These are phyloP conservation scores for Psephotus haematonotus DNA, from an alignment of 2,113 vertebrate species.

Conservation along the genomic window DNA sequence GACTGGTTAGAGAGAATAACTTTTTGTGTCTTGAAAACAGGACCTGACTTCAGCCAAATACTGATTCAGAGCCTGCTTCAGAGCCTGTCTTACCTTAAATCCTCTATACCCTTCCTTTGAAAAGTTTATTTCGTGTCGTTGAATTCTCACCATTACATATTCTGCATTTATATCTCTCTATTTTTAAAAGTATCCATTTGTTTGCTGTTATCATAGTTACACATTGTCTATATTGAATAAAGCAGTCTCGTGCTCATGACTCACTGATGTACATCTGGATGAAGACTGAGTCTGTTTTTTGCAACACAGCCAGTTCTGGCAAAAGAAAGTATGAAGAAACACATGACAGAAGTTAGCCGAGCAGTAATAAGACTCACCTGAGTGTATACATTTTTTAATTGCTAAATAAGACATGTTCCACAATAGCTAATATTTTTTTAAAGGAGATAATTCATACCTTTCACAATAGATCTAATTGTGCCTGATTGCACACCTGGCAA, in stretches of 20 bases:
- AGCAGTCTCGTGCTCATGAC: not conserved
- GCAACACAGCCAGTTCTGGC: not conserved
- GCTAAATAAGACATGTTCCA: constrained; percentile 18
- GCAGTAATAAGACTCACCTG: constrained; percentile 29
- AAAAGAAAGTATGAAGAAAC: not conserved
- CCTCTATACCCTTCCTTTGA: not conserved
- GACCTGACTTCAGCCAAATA: not conserved
- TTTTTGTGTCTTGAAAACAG: not conserved
- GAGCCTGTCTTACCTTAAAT: not conserved
- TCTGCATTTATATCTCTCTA: not conserved
- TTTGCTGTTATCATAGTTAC: not conserved
- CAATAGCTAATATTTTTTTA: not conserved
- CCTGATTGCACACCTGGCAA: constrained; percentile 41
- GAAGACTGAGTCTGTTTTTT: not conserved
- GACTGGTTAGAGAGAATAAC: not conserved
- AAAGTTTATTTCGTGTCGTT: not conserved
- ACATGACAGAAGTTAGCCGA: not conserved
- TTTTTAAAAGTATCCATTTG: not conserved
- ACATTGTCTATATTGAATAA: not conserved
- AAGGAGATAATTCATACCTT: constrained; percentile 20
- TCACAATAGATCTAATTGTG: constrained; percentile 42
- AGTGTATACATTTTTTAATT: not conserved
- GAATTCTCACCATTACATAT: not conserved
- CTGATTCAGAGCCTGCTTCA: not conserved
- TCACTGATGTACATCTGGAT: constrained; percentile 4